These are phyloP conservation scores for Ctenomys sociabilis DNA, from an alignment of 2,113 vertebrate species.

Conservation along the genomic window DNA sequence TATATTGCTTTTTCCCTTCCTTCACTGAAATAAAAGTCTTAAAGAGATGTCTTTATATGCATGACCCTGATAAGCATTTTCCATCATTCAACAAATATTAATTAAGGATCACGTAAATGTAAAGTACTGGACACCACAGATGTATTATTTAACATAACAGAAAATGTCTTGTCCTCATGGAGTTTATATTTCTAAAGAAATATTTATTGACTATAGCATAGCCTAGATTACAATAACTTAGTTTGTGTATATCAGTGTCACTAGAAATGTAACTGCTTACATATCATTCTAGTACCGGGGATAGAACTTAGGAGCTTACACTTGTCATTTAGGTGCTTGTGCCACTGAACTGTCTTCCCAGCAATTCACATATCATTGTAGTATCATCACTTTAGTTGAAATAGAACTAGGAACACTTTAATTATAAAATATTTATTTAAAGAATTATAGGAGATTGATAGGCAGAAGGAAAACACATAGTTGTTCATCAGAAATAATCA, in stretches of 20 bases:
- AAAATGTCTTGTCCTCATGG: neutral
- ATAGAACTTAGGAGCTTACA: neutral
- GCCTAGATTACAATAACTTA: neutral
- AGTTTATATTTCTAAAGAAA: slow-evolving; percentile 41
- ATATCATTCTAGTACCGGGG: neutral
- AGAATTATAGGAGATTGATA: slow-evolving; percentile 10
- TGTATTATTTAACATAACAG: neutral
- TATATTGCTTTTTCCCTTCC: no score
- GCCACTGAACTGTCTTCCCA: no score
- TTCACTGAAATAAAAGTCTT: neutral
- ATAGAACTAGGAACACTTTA: neutral
- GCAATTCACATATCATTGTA: no score
- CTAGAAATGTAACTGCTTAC: neutral
- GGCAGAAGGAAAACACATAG: neutral
- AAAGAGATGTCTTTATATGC: neutral
- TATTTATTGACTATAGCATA: neutral
- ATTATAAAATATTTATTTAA: slow-evolving; percentile 12
- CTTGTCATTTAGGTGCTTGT: no score
- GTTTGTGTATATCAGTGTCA: neutral
- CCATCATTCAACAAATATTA: slow-evolving; percentile 6
- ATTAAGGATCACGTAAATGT: neutral
- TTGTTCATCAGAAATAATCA: neutral
- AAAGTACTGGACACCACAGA: neutral
- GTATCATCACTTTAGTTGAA: neutral
- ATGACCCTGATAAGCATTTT: neutral